Percentiles rank a stretch among this genome's conserved stretches.
Evolutionary conservation across 2,113 vertebrate genomes (phyloP).

Genomic region (Cebidichthys violaceus): DNA sequence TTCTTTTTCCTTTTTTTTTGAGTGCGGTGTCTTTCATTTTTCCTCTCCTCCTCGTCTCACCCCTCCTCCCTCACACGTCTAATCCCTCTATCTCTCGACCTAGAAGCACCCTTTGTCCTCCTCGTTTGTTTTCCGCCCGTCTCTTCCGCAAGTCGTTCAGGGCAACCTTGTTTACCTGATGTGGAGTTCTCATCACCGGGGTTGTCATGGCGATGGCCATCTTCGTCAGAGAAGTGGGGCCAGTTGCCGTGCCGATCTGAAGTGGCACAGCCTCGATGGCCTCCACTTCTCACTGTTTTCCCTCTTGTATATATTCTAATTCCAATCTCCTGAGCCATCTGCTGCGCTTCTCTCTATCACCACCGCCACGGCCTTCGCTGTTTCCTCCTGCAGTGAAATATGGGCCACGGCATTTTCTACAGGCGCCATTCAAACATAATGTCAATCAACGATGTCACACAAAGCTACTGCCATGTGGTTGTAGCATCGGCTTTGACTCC

Average conservation of each 20-base stretch:
- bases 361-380: conserved; percentile 39
- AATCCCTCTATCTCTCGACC: conserved; percentile 70
- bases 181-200: conserved; percentile 60
- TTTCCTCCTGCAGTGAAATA: conserved; percentile 63
- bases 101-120: conserved; percentile 73
- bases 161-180: conserved; percentile 85
- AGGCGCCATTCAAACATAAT: conserved; percentile 30
- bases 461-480: conserved; percentile 11
- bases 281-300: conserved; percentile 70
- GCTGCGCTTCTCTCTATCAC: conserved; percentile 66
- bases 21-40: conserved; percentile 28
- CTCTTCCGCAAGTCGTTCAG: conserved; percentile 63
- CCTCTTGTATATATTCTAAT: conserved; percentile 78
- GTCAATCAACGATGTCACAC: conserved; percentile 39
- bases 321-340: conserved; percentile 76
- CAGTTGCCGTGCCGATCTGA: conserved; percentile 83
- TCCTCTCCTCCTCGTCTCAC: not conserved
- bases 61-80: conserved; percentile 28
- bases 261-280: conserved; percentile 80
- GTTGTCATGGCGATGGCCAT: conserved; percentile 81
- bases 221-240: conserved; percentile 62
- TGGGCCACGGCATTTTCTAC: conserved; percentile 33
- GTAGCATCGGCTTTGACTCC: conserved; percentile 4
- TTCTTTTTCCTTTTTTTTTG: not conserved
- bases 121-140: conserved; percentile 51